These are phyloP conservation scores for Halocaridina rubra DNA, from an alignment of 2,888 invertebrate species.

Conservation along the genomic window DNA sequence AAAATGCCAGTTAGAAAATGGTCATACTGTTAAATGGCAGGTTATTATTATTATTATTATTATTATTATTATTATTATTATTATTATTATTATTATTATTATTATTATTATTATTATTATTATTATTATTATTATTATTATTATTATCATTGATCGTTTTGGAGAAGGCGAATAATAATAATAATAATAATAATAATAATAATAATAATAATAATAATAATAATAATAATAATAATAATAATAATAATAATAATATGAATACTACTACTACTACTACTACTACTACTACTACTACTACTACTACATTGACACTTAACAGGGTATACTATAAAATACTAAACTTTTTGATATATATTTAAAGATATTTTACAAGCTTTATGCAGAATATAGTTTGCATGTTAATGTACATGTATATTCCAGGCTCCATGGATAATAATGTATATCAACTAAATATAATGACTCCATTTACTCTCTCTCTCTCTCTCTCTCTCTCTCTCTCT, in stretches of 20 bases:
- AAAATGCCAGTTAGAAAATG: neutral
- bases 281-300: neutral
- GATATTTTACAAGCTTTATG: neutral
- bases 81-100: too few species aligned
- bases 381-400: neutral
- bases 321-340: too few species aligned
- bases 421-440: too few species aligned
- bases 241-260: too few species aligned
- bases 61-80: too few species aligned
- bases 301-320: neutral
- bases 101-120: neutral
- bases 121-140: neutral
- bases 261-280: too few species aligned
- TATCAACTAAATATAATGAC: too few species aligned
- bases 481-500: neutral
- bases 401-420: neutral
- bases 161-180: neutral
- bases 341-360: neutral
- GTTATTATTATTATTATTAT: too few species aligned
- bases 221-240: conserved; percentile 1
- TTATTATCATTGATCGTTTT: neutral
- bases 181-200: neutral
- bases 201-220: neutral
- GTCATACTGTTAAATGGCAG: neutral
- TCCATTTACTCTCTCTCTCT: neutral